These are phyloP conservation scores for Chaetophractus vellerosus DNA, from an alignment of 2,797 vertebrate genomes.

Conservation along the genomic window DNA sequence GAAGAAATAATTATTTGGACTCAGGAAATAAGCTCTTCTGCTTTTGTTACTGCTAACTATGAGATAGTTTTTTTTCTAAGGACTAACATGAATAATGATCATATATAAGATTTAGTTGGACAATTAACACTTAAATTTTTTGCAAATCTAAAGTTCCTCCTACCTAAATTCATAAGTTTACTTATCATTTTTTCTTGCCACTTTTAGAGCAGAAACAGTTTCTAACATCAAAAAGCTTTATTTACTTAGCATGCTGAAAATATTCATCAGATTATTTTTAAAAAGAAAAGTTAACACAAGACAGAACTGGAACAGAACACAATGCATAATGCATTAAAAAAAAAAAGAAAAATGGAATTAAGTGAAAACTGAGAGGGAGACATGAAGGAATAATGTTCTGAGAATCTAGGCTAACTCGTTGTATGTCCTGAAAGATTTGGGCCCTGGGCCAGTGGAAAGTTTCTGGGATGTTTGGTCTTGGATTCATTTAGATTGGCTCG, in stretches of 20 bases:
- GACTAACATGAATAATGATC: neutral
- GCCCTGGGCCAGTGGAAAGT: neutral
- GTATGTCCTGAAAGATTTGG: neutral
- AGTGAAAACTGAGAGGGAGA: neutral
- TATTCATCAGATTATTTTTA: slow-evolving; percentile 56
- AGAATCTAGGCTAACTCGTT: slow-evolving; percentile 44
- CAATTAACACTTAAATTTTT: slow-evolving; percentile 28
- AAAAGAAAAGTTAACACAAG: slow-evolving; percentile 68
- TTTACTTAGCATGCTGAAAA: slow-evolving; percentile 65
- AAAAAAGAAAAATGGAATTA: slow-evolving; percentile 6
- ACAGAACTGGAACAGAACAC: slow-evolving; percentile 27
- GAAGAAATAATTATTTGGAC: neutral
- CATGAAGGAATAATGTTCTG: slow-evolving; percentile 2
- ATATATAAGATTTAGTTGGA: slow-evolving; percentile 32
- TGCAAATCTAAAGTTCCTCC: slow-evolving; percentile 32
- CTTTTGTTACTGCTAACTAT: slow-evolving; percentile 7
- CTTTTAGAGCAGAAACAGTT: slow-evolving; percentile 35
- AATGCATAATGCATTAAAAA: slow-evolving; percentile 47
- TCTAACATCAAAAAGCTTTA: slow-evolving; percentile 20
- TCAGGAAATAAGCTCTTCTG: neutral
- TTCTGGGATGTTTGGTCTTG: slow-evolving; percentile 13
- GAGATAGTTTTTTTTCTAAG: neutral
- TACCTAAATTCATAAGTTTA: slow-evolving; percentile 24
- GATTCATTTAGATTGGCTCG: slow-evolving; percentile 33
- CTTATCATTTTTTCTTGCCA: slow-evolving; percentile 20